These are phyloP conservation scores for Laspeyria flexula DNA, from an alignment of 2,888 invertebrate genomes.

Conservation along the genomic window DNA sequence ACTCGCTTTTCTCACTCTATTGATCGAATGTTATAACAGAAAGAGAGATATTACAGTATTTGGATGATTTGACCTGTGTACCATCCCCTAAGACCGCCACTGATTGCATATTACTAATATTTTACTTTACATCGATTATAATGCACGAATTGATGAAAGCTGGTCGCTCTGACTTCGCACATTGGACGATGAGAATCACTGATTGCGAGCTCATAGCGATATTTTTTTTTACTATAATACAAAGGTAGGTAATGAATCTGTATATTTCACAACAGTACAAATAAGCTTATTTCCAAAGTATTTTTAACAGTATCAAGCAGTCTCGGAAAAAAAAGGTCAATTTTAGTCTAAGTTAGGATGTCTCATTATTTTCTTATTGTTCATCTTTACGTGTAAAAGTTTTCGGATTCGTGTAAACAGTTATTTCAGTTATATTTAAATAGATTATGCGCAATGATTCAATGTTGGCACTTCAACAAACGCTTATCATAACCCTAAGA, in stretches of 20 bases:
- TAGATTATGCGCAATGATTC: conserved; percentile 31
- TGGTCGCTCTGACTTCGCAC: conserved; percentile 16
- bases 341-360: conserved; percentile 9
- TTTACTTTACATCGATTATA: conserved; percentile 57
- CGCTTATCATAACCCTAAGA: conserved; percentile 50
- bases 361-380: conserved; percentile 13
- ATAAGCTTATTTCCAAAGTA: conserved; percentile 21
- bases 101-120: conserved; percentile 66
- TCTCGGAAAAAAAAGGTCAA: conserved; percentile 20
- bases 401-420: conserved; percentile 26
- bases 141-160: conserved; percentile 21
- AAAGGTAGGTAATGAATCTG: conserved; percentile 18
- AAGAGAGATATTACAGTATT: no score
- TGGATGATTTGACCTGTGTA: no score
- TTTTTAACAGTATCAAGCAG: conserved; percentile 18
- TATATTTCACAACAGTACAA: conserved; percentile 24
- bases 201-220: conserved; percentile 15
- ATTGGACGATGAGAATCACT: not conserved
- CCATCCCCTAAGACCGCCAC: not conserved
- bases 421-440: conserved; percentile 25
- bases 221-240: conserved; percentile 14
- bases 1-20: no score
- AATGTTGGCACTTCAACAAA: conserved; percentile 54
- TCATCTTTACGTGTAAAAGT: conserved; percentile 19
- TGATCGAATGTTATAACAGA: no score